These are phyloP conservation scores for Lindbergichthys nudifrons DNA, from an alignment of 2,797 vertebrate species.

Conservation along the genomic window DNA sequence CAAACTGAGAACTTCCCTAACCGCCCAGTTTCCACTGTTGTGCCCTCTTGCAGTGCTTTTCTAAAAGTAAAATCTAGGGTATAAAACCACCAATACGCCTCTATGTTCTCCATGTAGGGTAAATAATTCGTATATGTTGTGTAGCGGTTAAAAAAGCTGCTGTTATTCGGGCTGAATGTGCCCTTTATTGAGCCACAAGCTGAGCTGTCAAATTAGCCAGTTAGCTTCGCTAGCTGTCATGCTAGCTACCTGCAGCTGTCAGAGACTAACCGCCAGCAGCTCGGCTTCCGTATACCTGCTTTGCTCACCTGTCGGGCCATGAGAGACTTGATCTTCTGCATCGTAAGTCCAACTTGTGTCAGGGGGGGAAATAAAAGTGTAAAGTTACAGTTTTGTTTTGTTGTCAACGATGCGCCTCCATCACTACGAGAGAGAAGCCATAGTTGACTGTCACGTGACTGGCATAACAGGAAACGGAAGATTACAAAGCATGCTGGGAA, in stretches of 20 bases:
- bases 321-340: constrained; percentile 99
- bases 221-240: constrained; percentile 65
- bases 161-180: background rate
- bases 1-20: constrained; percentile 66
- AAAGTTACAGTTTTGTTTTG: constrained; percentile 45
- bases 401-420: constrained; percentile 66
- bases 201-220: constrained; percentile 73
- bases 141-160: background rate
- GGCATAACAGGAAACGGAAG: background rate
- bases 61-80: background rate
- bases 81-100: background rate
- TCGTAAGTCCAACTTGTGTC: constrained; percentile 58
- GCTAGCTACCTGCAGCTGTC: constrained; percentile 61
- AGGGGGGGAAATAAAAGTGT: background rate
- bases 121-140: background rate
- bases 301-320: constrained; percentile 95
- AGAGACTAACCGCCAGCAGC: constrained; percentile 9
- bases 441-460: constrained; percentile 87
- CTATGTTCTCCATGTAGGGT: background rate
- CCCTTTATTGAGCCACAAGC: constrained; percentile 26
- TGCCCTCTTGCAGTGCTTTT: constrained; percentile 22
- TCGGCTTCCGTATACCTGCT: background rate
- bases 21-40: constrained; percentile 43
- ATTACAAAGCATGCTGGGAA: constrained; percentile 78
- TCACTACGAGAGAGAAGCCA: constrained; percentile 85